Conservation (phyloP, 2,797 vertebrate species). For the Myotis myotis region DNA sequence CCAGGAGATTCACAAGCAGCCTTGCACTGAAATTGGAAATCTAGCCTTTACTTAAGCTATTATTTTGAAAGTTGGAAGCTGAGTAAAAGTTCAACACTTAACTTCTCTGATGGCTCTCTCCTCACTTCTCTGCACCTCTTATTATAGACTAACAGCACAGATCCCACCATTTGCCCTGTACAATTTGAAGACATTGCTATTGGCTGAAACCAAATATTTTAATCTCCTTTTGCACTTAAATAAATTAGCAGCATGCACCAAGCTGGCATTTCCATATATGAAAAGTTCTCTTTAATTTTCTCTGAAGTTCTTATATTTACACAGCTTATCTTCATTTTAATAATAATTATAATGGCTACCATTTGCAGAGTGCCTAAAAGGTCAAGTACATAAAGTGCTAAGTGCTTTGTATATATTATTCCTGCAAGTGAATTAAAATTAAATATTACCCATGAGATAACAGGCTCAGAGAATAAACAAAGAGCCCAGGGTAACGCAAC, state of each 20-base stretch:
- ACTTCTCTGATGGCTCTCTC: neutral
- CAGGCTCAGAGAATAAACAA: neutral
- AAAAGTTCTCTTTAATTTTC: neutral
- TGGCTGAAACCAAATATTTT: neutral
- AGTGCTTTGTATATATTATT: neutral
- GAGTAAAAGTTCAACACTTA: neutral
- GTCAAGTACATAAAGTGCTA: neutral
- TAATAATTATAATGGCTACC: neutral
- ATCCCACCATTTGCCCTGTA: neutral
- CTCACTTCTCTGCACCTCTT: neutral
- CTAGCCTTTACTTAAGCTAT: neutral
- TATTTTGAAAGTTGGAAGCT: neutral
- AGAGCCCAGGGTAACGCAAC: neutral
- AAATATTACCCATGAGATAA: neutral
- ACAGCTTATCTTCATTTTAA: slow-evolving; percentile 22
- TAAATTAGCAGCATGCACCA: neutral
- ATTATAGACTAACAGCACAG: neutral
- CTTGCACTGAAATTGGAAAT: neutral
- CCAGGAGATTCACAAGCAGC: neutral
- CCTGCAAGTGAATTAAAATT: slow-evolving; percentile 6
- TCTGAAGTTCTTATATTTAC: slow-evolving; percentile 2
- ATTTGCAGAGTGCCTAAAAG: slow-evolving; percentile 1
- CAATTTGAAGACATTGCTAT: neutral
- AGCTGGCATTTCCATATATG: neutral
- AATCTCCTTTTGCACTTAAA: neutral